phyloP scores from a whole-genome alignment of 1,140 invertebrate species.

The Brachystomella parvula region DNA sequence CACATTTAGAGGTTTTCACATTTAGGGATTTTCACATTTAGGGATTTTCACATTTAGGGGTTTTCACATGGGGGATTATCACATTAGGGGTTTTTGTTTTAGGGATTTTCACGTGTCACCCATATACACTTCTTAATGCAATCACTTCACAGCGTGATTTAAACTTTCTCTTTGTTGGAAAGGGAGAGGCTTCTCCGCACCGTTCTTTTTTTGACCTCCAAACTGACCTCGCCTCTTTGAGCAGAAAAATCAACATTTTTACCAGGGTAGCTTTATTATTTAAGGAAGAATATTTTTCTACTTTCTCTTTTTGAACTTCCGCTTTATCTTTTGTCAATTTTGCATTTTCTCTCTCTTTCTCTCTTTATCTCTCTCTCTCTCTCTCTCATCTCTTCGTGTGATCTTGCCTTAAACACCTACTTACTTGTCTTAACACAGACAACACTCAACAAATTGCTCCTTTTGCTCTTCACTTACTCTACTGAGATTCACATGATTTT shows the following conservation, averaged over 20 bases:
- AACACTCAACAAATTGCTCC: neutral
- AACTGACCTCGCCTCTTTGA: neutral
- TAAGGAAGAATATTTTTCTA: constrained; percentile 10
- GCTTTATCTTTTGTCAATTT: constrained; percentile 17
- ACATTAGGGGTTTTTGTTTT: too few relatives aligned
- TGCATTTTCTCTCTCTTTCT: constrained; percentile 25
- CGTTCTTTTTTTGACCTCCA: too few relatives aligned
- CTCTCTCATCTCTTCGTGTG: neutral
- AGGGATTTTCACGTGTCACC: too few relatives aligned
- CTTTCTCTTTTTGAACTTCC: constrained; percentile 29
- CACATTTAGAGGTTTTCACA: too few relatives aligned
- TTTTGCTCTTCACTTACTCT: neutral
- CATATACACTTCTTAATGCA: too few relatives aligned
- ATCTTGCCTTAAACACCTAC: neutral
- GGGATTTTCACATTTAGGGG: too few relatives aligned
- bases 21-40: too few relatives aligned
- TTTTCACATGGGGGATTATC: too few relatives aligned
- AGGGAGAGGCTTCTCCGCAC: too few relatives aligned
- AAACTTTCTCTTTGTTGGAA: too few relatives aligned
- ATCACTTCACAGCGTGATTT: too few relatives aligned
- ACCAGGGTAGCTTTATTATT: constrained; percentile 4
- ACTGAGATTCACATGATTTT: neutral
- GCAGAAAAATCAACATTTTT: neutral
- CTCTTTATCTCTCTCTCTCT: too few relatives aligned
- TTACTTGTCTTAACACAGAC: neutral